These are phyloP conservation scores for Neosalanx taihuensis DNA, from an alignment of 2,797 vertebrate genomes.

Conservation along the genomic window DNA sequence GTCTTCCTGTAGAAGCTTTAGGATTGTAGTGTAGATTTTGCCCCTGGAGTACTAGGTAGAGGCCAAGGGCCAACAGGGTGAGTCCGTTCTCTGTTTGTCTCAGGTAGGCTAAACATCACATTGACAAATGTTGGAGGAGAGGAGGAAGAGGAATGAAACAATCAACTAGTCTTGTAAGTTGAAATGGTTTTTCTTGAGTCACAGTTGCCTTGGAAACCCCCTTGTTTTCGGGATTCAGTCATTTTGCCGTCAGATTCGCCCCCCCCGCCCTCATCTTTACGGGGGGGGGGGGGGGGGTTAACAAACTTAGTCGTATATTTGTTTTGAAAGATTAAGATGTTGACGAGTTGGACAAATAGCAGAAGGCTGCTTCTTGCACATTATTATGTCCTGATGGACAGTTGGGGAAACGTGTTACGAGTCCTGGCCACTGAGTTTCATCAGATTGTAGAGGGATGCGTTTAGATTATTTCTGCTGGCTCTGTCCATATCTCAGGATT, in stretches of 20 bases:
- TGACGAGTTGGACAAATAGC: conserved; percentile 47
- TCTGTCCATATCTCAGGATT: conserved; percentile 59
- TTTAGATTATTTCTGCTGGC: conserved; percentile 18
- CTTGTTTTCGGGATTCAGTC: conserved; percentile 54
- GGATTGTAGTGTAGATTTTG: conserved; percentile 13
- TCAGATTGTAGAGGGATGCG: conserved; percentile 40
- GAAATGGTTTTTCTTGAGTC: conserved; percentile 56
- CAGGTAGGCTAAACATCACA: conserved; percentile 70
- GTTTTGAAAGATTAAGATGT: conserved; percentile 73
- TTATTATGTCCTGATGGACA: conserved; percentile 29
- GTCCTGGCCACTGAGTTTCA: conserved; percentile 32
- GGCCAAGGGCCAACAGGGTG: background rate
- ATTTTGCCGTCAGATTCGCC: conserved; percentile 54
- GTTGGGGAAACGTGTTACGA: background rate
- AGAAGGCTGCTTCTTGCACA: conserved; percentile 48
- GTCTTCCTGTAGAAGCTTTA: conserved; percentile 49
- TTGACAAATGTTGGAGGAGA: conserved; percentile 38
- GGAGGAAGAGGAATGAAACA: conserved; percentile 58
- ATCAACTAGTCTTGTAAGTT: conserved; percentile 58
- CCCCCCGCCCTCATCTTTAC: conserved; percentile 25
- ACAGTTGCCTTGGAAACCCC: conserved; percentile 78
- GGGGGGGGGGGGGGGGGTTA: conserved; percentile 32
- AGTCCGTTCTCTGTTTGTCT: conserved; percentile 60
- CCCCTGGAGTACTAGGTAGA: conserved; percentile 23
- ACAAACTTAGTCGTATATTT: conserved; percentile 73